Evolutionary conservation across 2,888 invertebrate species (phyloP).

Genomic region (Acrobasis repandana): DNA sequence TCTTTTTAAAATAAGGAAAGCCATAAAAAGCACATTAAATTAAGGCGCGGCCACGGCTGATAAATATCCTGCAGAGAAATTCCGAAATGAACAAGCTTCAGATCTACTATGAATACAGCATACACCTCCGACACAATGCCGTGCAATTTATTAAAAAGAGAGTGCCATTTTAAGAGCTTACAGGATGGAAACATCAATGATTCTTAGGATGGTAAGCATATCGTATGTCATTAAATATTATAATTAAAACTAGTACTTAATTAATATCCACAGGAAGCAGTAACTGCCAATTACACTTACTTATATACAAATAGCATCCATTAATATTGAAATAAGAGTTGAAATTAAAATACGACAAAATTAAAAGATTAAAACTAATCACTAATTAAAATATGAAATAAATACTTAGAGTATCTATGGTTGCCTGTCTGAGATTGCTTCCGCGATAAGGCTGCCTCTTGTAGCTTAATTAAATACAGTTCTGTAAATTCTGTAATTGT

Average conservation of each 20-base stretch:
- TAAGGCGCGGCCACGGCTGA: conserved; percentile 48
- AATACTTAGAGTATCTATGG: neutral
- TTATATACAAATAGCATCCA: conserved; percentile 5
- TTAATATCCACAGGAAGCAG: conserved; percentile 8
- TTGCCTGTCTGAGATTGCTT: no score
- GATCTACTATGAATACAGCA: conserved; percentile 2
- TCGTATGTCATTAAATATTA: neutral
- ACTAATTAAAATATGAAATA: no score
- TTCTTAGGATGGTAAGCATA: no score
- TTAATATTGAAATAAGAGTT: conserved; percentile 15
- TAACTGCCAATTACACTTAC: conserved; percentile 4
- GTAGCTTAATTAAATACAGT: no score
- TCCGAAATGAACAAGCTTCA: conserved; percentile 28
- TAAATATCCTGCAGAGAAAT: conserved; percentile 46
- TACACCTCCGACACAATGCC: neutral
- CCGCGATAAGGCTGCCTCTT: no score
- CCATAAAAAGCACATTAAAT: conserved; percentile 65
- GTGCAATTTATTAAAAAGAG: neutral
- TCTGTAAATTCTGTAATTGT: no score
- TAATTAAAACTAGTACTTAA: neutral
- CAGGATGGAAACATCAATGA: no score
- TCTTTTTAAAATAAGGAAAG: conserved; percentile 50
- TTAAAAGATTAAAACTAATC: no score
- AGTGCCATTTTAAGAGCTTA: neutral
- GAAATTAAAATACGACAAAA: conserved; percentile 8